Conservation (phyloP, 1,140 invertebrate species). For the Oryctes rhinoceros region DNA sequence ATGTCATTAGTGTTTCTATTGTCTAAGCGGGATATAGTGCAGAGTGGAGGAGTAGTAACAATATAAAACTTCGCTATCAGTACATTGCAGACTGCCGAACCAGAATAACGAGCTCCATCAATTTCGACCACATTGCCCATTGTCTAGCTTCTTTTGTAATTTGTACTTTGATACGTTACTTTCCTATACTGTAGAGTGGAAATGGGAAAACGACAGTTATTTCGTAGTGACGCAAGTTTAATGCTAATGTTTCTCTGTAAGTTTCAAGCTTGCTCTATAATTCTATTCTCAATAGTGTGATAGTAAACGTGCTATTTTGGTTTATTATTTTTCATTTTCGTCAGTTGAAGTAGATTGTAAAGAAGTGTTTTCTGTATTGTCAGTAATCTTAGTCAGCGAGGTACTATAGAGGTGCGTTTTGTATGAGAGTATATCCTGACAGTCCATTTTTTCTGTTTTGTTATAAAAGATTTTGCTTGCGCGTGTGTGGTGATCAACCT, state of each 20-base stretch:
- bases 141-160: constrained; percentile 18
- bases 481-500: too few relatives aligned
- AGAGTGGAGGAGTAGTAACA: neutral
- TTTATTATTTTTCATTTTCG: neutral
- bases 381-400: too few relatives aligned
- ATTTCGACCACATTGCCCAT: constrained; percentile 13
- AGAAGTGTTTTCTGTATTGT: too few relatives aligned
- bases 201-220: neutral
- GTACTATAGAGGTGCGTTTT: too few relatives aligned
- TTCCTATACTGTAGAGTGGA: neutral
- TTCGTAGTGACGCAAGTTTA: neutral
- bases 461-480: too few relatives aligned
- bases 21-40: constrained; percentile 1
- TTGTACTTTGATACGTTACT: neutral
- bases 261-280: too few relatives aligned
- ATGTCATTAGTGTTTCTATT: neutral
- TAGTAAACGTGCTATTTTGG: neutral
- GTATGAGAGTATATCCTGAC: too few relatives aligned
- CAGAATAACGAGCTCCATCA: constrained; percentile 17
- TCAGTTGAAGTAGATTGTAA: neutral
- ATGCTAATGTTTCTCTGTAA: neutral
- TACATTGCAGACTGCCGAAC: constrained; percentile 8
- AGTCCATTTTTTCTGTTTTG: too few relatives aligned
- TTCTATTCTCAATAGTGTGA: neutral
- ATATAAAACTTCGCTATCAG: constrained; percentile 19